Evolutionary conservation across 2,888 invertebrate species (phyloP), one percentile per base, ranked within the genome.

Genomic region (Julus scanicus): DNA sequence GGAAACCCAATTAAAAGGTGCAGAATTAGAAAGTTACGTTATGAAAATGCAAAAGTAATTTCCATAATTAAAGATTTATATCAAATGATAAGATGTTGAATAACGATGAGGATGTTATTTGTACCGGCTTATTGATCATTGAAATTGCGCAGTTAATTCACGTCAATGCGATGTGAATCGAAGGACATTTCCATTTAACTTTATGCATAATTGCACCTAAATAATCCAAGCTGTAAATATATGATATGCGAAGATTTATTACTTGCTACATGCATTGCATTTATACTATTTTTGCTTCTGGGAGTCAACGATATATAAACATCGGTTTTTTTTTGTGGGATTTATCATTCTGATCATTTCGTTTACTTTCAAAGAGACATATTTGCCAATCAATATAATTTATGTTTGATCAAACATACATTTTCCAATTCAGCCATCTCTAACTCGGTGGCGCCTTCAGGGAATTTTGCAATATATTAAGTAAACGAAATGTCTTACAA

Each of bases 171-270:
- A 9, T 29, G 71, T 80, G 63, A 15, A 53, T 53, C 17, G 53
- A 17, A 13, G 11, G 15, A 15, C 4, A 53, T 53, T 53, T 37
- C 15, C 13, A 15, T 13, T 15, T 37, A 15, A 80, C 37, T 80
- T 29, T 29, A 80, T 37, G 37, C 37, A 71, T 80, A 80, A 80
- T 80, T 80, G 80, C 80, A 80, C 5, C 80, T 80, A 80, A 37
- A 80, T 80, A 37, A 80, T 37, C 29, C 80, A 37, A 37, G 37
- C 80, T 37, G 63, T 37, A 13, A 80, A 15, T 80, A 29, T 17
- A 39, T 37, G 80, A 80, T 80, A 80, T 11, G 29, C 11, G 29
- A 80, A 37, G 37, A 80, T 71, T 29, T n/a, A 29, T 37, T 9
- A 37, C 13, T 15, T 37, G 37, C 80, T 44, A 44, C 44, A 44